These are phyloP conservation scores for Drosophila borborema DNA, from an alignment of 2,888 invertebrate genomes.

Conservation along the genomic window DNA sequence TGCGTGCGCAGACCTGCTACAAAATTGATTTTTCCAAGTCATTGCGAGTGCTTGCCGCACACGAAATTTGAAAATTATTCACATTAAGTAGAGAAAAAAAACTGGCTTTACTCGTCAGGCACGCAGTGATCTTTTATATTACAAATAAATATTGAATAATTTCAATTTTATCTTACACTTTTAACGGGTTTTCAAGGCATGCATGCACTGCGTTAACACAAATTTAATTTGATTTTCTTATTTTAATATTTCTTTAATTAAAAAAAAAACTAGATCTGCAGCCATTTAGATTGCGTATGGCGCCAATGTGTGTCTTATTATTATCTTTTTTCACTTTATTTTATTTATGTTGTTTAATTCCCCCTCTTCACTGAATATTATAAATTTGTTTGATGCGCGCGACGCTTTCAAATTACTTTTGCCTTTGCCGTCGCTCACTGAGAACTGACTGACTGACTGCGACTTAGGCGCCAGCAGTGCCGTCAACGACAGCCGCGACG, in stretches of 20 bases:
- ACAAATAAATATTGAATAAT: slow-evolving; percentile 12
- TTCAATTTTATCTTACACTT: slow-evolving; percentile 41
- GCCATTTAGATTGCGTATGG: slow-evolving; percentile 53
- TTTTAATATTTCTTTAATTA: slow-evolving; percentile 15
- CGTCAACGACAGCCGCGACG: slow-evolving; percentile 29
- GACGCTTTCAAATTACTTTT: slow-evolving; percentile 43
- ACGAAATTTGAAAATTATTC: slow-evolving; percentile 33
- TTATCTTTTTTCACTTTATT: slow-evolving; percentile 28
- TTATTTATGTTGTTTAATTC: slow-evolving; percentile 19
- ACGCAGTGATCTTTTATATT: slow-evolving; percentile 4
- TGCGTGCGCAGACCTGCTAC: slow-evolving; percentile 65
- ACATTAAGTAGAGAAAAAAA: slow-evolving; percentile 21
- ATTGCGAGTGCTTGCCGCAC: slow-evolving; percentile 44
- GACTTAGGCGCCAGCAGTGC: slow-evolving; percentile 53
- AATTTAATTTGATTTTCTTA: slow-evolving; percentile 6
- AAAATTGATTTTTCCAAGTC: slow-evolving; percentile 80
- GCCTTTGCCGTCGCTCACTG: slow-evolving; percentile 61
- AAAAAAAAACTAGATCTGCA: slow-evolving; percentile 33
- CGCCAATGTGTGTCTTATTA: slow-evolving; percentile 51
- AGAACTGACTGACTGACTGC: slow-evolving; percentile 59
- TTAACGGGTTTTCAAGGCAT: slow-evolving; percentile 26
- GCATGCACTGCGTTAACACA: slow-evolving; percentile 19
- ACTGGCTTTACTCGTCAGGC: slow-evolving; percentile 39
- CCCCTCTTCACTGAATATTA: slow-evolving; percentile 31
- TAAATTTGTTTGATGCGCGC: slow-evolving; percentile 58